phyloP scores from a whole-genome alignment of 92 coral and sea anemone species.

The Umimayanthus chanpuru region DNA sequence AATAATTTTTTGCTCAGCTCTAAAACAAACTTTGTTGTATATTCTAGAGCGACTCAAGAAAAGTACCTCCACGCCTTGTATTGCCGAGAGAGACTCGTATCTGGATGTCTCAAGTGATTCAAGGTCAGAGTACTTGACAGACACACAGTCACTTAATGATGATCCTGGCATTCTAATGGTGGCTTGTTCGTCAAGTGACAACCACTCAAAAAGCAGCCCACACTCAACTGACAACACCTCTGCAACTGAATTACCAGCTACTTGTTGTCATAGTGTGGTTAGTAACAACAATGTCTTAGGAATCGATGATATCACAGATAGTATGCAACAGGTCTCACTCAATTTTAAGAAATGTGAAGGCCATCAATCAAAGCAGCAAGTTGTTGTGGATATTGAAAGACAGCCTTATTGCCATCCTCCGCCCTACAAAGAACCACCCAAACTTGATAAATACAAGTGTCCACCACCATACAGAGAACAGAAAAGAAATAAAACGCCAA shows the following conservation, averaged over 20 bases:
- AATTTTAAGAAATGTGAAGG: conserved; percentile 30
- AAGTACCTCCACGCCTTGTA: conserved; percentile 81
- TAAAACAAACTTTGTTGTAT: neutral
- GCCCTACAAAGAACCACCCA: conserved; percentile 64
- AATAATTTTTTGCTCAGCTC: neutral
- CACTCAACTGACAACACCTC: conserved; percentile 24
- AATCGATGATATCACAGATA: neutral
- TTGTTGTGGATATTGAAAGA: conserved; percentile 32
- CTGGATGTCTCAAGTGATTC: conserved; percentile 53
- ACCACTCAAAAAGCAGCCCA: conserved; percentile 17
- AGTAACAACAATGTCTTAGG: neutral
- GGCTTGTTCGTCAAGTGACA: conserved; percentile 36
- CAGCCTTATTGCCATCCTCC: conserved; percentile 81
- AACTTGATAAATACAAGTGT: conserved; percentile 75
- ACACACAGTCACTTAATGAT: conserved; percentile 57
- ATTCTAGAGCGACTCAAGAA: conserved; percentile 77
- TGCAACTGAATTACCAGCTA: conserved; percentile 12
- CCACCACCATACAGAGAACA: conserved; percentile 98
- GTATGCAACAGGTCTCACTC: conserved; percentile 30
- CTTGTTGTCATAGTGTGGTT: neutral
- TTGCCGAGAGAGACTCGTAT: conserved; percentile 56
- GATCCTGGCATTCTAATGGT: conserved; percentile 79
- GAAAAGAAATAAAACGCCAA: neutral
- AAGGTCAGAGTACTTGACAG: conserved; percentile 50
- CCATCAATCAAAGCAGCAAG: conserved; percentile 25